A percentile compares a stretch with the other conserved stretches of the same genome.
Evolutionary conservation across 2,797 vertebrate species (phyloP).

Genomic region (Aldrovandia affinis): DNA sequence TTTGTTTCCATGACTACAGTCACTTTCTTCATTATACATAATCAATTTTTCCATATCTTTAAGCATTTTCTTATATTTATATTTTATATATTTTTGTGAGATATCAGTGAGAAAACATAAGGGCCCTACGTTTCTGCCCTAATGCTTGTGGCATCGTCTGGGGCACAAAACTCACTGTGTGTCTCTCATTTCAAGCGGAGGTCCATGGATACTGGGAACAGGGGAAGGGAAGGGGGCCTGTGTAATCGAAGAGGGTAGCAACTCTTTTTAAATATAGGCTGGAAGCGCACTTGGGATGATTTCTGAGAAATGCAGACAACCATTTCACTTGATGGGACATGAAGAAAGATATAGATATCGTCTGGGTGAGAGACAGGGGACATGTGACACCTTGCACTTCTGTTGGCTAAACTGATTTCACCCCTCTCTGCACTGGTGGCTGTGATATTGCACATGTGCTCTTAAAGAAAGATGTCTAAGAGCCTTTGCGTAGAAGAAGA

Average conservation of each 20-base stretch:
- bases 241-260: constrained; percentile 62
- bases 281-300: constrained; percentile 57
- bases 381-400: constrained; percentile 8
- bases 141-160: constrained; percentile 29
- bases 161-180: neutral
- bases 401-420: constrained; percentile 10
- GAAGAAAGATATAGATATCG: constrained; percentile 54
- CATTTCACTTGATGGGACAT: constrained; percentile 55
- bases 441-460: neutral
- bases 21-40: too few relatives aligned
- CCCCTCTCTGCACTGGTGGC: neutral
- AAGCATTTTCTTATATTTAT: too few relatives aligned
- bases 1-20: too few relatives aligned
- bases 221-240: constrained; percentile 38
- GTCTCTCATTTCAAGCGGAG: constrained; percentile 18
- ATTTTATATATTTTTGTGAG: too few relatives aligned
- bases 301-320: constrained; percentile 58
- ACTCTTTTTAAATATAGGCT: constrained; percentile 59
- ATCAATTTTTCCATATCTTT: too few relatives aligned
- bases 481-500: neutral
- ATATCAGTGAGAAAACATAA: too few relatives aligned
- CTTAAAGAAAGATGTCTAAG: neutral
- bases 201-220: constrained; percentile 21
- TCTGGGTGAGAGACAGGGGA: constrained; percentile 43
- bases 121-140: constrained; percentile 16